phyloP scores from a whole-genome alignment of 2,113 vertebrate species.

The Chloroceryle aenea region DNA sequence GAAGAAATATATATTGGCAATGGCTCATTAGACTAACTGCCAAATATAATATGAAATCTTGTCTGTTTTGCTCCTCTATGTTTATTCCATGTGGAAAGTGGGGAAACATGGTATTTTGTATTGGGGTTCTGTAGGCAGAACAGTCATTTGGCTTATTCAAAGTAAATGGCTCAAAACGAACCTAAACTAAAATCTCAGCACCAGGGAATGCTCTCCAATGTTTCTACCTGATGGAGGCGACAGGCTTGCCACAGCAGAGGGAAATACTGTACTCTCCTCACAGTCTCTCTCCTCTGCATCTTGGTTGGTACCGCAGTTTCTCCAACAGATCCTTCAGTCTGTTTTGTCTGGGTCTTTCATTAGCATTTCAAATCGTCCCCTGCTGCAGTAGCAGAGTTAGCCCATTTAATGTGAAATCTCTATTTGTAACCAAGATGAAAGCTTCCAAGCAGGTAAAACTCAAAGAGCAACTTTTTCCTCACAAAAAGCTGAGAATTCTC shows the following conservation, averaged over 20 bases:
- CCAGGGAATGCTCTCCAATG: neutral
- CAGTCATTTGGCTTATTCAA: neutral
- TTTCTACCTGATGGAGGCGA: neutral
- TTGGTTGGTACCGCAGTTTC: neutral
- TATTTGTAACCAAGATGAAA: neutral
- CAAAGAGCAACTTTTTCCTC: neutral
- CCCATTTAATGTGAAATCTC: neutral
- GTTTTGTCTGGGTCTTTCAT: conserved; percentile 24
- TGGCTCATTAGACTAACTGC: conserved; percentile 20
- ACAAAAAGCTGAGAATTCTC: neutral
- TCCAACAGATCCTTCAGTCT: neutral
- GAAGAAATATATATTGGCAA: conserved; percentile 6
- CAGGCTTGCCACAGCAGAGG: neutral
- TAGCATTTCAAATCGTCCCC: conserved; percentile 18
- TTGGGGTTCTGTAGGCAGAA: neutral
- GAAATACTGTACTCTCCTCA: neutral
- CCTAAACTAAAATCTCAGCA: neutral
- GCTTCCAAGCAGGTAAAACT: neutral
- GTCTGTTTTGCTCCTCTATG: neutral
- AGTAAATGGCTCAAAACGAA: neutral
- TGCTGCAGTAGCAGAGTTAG: neutral
- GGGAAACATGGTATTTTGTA: neutral
- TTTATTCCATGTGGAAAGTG: conserved; percentile 4
- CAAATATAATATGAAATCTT: conserved; percentile 13
- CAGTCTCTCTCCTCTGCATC: neutral